Conservation (phyloP, 2,888 invertebrate genomes). For the Gnatocerus cornutus region DNA sequence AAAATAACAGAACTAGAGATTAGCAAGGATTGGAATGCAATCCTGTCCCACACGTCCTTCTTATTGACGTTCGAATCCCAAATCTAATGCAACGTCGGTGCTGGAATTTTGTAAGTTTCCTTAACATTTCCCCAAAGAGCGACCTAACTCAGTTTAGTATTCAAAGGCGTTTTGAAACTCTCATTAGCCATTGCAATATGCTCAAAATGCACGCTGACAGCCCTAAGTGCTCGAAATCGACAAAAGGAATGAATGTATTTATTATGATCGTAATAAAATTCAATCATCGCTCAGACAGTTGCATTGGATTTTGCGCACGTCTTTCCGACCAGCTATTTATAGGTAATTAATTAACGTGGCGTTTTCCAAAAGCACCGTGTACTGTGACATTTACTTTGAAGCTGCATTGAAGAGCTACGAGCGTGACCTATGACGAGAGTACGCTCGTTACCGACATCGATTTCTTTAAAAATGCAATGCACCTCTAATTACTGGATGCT, state of each 20-base stretch:
- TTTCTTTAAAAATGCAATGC: slow-evolving; percentile 70
- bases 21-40: too few relatives aligned
- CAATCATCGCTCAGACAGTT: neutral
- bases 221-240: neutral
- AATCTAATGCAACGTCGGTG: neutral
- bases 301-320: neutral
- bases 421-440: slow-evolving; percentile 61
- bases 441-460: slow-evolving; percentile 67
- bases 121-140: slow-evolving; percentile 1
- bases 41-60: too few relatives aligned
- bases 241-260: neutral
- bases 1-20: neutral
- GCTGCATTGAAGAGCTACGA: slow-evolving; percentile 33
- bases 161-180: slow-evolving; percentile 30
- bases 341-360: neutral
- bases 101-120: neutral
- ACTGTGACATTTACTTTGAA: neutral
- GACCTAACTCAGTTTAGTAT: slow-evolving; percentile 20
- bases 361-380: neutral
- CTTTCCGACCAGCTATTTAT: slow-evolving; percentile 2
- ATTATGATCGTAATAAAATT: neutral
- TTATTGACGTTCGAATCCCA: neutral
- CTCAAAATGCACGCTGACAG: slow-evolving; percentile 8
- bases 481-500: slow-evolving; percentile 67
- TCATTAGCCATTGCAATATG: slow-evolving; percentile 30